These are phyloP conservation scores for Acanthurus lineatus DNA, from an alignment of 2,797 vertebrate genomes.

Conservation along the genomic window DNA sequence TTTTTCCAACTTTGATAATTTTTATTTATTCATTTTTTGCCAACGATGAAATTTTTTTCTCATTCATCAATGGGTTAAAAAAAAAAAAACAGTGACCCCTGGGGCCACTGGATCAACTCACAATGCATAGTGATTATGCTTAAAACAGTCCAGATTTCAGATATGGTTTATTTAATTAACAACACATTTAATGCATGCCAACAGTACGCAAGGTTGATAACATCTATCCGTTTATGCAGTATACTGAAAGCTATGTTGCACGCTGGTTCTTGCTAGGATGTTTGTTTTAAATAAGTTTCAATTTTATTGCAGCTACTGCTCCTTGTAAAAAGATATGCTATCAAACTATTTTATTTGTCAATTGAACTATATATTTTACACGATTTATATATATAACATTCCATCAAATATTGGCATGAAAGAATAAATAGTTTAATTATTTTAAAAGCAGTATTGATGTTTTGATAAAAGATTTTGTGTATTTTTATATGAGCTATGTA, in stretches of 20 bases:
- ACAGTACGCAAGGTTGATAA: background rate
- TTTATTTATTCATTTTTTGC: background rate
- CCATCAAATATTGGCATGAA: background rate
- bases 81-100: no score
- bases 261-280: background rate
- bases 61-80: no score
- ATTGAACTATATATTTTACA: background rate
- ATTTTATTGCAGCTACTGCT: slow-evolving; percentile 10
- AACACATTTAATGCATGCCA: slow-evolving; percentile 6
- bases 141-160: no score
- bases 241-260: background rate
- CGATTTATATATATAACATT: slow-evolving; percentile 15
- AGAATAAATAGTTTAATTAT: background rate
- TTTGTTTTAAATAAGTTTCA: background rate
- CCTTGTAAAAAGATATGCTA: background rate
- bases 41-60: no score
- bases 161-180: background rate
- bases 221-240: background rate
- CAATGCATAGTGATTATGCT: no score
- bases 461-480: background rate
- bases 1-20: background rate
- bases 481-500: background rate
- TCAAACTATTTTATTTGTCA: background rate
- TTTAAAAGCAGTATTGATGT: background rate
- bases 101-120: no score